Evolutionary conservation across 2,888 invertebrate species (phyloP), one percentile per base, ranked within the genome.

Genomic region (Limnephilus lunatus): DNA sequence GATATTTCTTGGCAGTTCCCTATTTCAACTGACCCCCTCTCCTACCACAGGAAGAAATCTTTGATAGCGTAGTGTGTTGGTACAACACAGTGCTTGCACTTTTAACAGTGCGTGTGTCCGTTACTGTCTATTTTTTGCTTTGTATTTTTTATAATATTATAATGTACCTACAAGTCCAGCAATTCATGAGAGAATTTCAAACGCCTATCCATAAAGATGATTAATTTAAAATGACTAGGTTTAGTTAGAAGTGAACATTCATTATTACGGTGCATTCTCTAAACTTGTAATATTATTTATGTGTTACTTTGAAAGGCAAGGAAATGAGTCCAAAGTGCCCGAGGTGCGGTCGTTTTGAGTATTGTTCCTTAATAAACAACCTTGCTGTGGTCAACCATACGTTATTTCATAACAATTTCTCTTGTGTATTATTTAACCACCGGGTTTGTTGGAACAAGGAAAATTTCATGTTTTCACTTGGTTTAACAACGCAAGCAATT

Each of bases 301-400:
- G 53, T 53, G 25, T 25, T 68, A 25, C 25, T 19, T 68, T 25
- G 25, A 68, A 68, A 68, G 25, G 68, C 68, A 68, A 68, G 68
- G 68, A 68, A 68, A 44, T 39, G 86, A 44, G 86, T 48, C 35
- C 86, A 86, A 86, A 86, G 86, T 39, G 30, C 86, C 30, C 15
- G 86, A 86, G 44, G 48, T 86, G 86, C 44, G 86, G 48, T 86
- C 25, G 30, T 14, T 4, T 30, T 15, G 32, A 3, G 35, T 86
- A 86, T 86, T 86, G 86, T 86, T 86, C 86, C 44, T 86, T 44
- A n/a, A n/a, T 44, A 86, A 86, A 86, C 86, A 86, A 44, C 44
- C 83, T 83, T n/a, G 9, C 83, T 83, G 35, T 68, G 68, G 68
- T 68, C 68, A 68, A 68, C 68, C 68, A 68, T 68, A n/a, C 9